Percentiles rank a stretch among this genome's conserved stretches.
Evolutionary conservation across 2,113 vertebrate species (phyloP).

Genomic region (Oryzias woworae): DNA sequence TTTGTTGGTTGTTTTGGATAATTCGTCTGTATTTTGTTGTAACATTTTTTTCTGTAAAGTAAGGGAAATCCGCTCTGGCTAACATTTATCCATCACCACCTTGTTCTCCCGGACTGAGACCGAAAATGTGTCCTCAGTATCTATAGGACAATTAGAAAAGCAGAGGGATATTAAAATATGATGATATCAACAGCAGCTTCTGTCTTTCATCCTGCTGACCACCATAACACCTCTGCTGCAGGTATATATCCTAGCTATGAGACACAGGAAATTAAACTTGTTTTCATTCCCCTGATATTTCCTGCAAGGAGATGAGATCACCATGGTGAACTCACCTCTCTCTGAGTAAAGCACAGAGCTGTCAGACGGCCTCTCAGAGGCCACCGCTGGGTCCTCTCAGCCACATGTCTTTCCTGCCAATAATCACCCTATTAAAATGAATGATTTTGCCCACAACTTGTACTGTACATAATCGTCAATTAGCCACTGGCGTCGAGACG

Average conservation of each 20-base stretch:
- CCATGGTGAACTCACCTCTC: slow-evolving; percentile 65
- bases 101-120: slow-evolving; percentile 17
- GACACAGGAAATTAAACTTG: slow-evolving; percentile 72
- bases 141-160: slow-evolving; percentile 55
- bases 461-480: slow-evolving; percentile 77
- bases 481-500: slow-evolving; percentile 66
- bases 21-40: too few species aligned
- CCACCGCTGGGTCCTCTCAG: slow-evolving; percentile 49
- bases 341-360: slow-evolving; percentile 56
- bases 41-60: too few species aligned
- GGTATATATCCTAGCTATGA: slow-evolving; percentile 51
- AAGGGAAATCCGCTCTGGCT: too few species aligned
- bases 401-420: slow-evolving; percentile 74
- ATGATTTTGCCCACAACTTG: slow-evolving; percentile 63
- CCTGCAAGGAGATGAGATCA: slow-evolving; percentile 74
- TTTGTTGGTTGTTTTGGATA: too few species aligned
- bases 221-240: slow-evolving; percentile 23
- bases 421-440: slow-evolving; percentile 78
- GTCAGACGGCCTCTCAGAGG: slow-evolving; percentile 65
- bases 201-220: slow-evolving; percentile 16
- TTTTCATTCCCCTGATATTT: slow-evolving; percentile 66
- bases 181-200: slow-evolving; percentile 61
- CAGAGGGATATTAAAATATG: slow-evolving; percentile 63
- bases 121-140: slow-evolving; percentile 12
- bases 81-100: background rate